Percentiles rank a stretch among this genome's conserved stretches.
Evolutionary conservation across 2,113 vertebrate genomes (phyloP).

Genomic region (Catharus bicknelli): DNA sequence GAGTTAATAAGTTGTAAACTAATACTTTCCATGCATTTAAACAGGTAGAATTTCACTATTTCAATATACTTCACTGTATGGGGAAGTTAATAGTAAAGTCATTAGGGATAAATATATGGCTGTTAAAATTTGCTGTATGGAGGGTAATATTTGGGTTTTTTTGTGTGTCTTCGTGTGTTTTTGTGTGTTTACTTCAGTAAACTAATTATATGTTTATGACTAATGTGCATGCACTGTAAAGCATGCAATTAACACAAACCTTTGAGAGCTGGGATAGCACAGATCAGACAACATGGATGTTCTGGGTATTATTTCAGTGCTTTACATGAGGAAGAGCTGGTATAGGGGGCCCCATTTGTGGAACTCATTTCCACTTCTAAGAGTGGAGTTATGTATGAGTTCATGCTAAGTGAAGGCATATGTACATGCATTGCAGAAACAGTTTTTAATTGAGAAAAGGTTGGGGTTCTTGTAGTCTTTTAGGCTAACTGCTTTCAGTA

Average conservation of each 20-base stretch:
- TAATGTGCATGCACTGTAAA: neutral
- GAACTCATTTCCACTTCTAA: neutral
- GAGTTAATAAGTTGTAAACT: neutral
- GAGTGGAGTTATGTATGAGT: neutral
- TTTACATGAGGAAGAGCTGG: neutral
- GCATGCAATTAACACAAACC: neutral
- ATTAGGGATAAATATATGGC: neutral
- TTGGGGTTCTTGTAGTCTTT: neutral
- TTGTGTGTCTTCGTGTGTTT: neutral
- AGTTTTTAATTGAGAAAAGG: neutral
- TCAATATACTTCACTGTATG: neutral
- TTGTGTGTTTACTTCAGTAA: neutral
- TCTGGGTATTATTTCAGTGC: neutral
- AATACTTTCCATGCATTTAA: neutral
- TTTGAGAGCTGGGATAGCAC: neutral
- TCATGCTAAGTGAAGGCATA: neutral
- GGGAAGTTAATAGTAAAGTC: neutral
- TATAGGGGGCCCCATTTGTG: neutral
- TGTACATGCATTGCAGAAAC: fast-evolving
- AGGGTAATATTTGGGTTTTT: neutral
- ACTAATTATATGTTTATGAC: neutral
- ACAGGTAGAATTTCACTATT: neutral
- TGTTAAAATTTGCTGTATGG: neutral
- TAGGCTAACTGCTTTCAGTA: neutral
- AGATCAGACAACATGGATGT: neutral